These are phyloP conservation scores for Epistrophella euchroma DNA, from an alignment of 2,888 invertebrate species.

Conservation along the genomic window DNA sequence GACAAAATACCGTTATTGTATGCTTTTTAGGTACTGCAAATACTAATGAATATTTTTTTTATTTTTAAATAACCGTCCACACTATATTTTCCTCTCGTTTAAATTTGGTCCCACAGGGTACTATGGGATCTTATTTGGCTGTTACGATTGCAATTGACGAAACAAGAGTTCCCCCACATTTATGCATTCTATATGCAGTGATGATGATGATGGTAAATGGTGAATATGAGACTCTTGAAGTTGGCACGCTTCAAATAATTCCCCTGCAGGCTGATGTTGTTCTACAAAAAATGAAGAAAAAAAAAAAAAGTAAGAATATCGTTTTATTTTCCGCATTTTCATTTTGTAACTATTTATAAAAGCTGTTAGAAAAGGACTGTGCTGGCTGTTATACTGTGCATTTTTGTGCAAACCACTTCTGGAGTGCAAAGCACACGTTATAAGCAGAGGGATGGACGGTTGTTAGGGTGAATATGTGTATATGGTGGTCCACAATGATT, in stretches of 20 bases:
- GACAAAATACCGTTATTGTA: slow-evolving; percentile 10
- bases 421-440: slow-evolving; percentile 29
- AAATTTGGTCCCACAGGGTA: slow-evolving; percentile 52
- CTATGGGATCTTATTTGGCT: slow-evolving; percentile 1
- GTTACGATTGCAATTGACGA: slow-evolving; percentile 38
- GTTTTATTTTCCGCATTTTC: slow-evolving; percentile 39
- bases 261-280: slow-evolving; percentile 23
- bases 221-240: slow-evolving; percentile 18
- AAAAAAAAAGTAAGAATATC: slow-evolving; percentile 20
- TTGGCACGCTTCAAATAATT: slow-evolving; percentile 58
- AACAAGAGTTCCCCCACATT: slow-evolving; percentile 5
- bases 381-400: slow-evolving; percentile 8
- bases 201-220: neutral
- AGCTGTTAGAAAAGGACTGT: slow-evolving; percentile 28
- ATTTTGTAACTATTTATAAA: slow-evolving; percentile 51
- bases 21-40: slow-evolving; percentile 20
- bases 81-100: slow-evolving; percentile 11
- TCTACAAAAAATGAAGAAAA: neutral
- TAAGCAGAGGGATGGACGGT: neutral
- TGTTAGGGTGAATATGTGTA: neutral
- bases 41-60: neutral
- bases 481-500: slow-evolving; percentile 65
- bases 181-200: slow-evolving; percentile 35
- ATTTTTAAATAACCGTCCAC: neutral
- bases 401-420: slow-evolving; percentile 42